A percentile compares a stretch with the other conserved stretches of the same genome.
Evolutionary conservation across 2,888 invertebrate genomes (phyloP).

Genomic region (Tetrapedia diversipes): DNA sequence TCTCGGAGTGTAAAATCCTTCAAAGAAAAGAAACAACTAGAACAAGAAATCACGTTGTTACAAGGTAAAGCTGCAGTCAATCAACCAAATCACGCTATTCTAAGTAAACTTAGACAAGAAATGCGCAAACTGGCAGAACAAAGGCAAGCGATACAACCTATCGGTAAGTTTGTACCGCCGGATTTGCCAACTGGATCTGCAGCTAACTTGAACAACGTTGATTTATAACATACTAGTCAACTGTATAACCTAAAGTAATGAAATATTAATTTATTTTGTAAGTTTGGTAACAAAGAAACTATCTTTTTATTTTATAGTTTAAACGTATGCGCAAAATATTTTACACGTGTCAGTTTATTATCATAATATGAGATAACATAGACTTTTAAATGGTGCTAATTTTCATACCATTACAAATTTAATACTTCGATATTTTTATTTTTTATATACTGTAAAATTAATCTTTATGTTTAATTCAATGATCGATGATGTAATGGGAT

Average conservation of each 20-base stretch:
- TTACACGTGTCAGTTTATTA: slow-evolving; percentile 1
- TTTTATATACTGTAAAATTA: neutral
- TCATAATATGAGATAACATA: neutral
- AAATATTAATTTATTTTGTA: slow-evolving; percentile 27
- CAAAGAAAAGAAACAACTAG: slow-evolving; percentile 95
- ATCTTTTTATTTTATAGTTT: slow-evolving; percentile 15
- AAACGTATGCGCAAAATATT: slow-evolving; percentile 17
- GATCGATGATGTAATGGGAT: slow-evolving; percentile 6
- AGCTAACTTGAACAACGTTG: slow-evolving; percentile 91
- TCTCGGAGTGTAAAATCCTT: slow-evolving; percentile 95
- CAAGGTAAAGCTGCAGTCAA: slow-evolving; percentile 94
- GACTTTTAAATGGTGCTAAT: slow-evolving; percentile 35
- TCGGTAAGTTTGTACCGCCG: slow-evolving; percentile 86
- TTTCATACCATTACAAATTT: neutral
- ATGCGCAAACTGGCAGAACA: slow-evolving; percentile 90
- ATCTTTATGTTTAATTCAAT: slow-evolving; percentile 1
- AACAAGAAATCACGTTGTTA: slow-evolving; percentile 95
- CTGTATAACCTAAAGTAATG: slow-evolving; percentile 5
- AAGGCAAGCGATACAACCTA: slow-evolving; percentile 84
- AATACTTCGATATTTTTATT: slow-evolving; percentile 12
- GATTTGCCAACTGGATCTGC: slow-evolving; percentile 89
- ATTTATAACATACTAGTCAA: slow-evolving; percentile 84
- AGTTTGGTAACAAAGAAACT: slow-evolving; percentile 3
- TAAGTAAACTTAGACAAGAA: slow-evolving; percentile 92
- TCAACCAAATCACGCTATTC: slow-evolving; percentile 95